Conservation (phyloP, 2,113 vertebrate species). For the Abramis brama region DNA sequence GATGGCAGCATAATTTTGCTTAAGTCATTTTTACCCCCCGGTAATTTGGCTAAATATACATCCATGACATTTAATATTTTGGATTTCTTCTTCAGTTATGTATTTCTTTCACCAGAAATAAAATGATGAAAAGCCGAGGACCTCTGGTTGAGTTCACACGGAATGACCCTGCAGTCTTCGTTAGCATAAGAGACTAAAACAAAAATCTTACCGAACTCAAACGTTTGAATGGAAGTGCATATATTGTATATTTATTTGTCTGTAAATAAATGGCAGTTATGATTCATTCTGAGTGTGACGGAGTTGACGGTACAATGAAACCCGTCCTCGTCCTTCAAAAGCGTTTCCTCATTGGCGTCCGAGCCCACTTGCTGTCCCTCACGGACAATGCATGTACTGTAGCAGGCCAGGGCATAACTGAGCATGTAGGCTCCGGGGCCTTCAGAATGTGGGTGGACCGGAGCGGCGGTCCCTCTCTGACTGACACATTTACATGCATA, state of each 20-base stretch:
- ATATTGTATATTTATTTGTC: neutral
- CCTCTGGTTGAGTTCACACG: too few relatives aligned
- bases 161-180: neutral
- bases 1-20: too few relatives aligned
- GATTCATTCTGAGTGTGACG: neutral
- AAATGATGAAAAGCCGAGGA: too few relatives aligned
- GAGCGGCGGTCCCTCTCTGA: slow-evolving; percentile 18
- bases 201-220: neutral
- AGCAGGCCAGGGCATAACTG: slow-evolving; percentile 29
- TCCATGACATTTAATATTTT: too few relatives aligned
- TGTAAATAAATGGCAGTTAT: neutral
- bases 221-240: neutral
- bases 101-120: too few relatives aligned
- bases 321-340: slow-evolving; percentile 8
- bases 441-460: slow-evolving; percentile 36
- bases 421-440: slow-evolving; percentile 36
- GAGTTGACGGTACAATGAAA: neutral
- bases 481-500: neutral
- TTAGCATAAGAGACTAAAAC: neutral
- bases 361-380: slow-evolving; percentile 46
- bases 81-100: too few relatives aligned
- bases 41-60: too few relatives aligned
- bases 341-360: slow-evolving; percentile 37
- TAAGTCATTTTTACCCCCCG: too few relatives aligned
- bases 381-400: slow-evolving; percentile 54